Conservation (phyloP, 2,113 vertebrate genomes). For the Taurulus bubalis region DNA sequence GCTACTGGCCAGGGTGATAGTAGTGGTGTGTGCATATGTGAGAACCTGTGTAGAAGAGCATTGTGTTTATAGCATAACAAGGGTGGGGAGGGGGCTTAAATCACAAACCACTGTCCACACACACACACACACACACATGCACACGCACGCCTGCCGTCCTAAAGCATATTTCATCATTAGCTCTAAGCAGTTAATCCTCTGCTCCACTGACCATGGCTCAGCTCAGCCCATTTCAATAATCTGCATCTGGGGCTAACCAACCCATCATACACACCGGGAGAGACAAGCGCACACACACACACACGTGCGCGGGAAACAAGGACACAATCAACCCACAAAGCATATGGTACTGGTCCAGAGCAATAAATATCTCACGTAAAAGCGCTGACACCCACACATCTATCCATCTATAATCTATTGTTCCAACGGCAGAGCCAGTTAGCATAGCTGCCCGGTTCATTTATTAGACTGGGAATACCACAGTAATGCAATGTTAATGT, state of each 20-base stretch:
- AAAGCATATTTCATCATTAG: conserved; percentile 87
- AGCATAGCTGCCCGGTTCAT: conserved; percentile 8
- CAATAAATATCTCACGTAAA: conserved; percentile 64
- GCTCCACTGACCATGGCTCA: conserved; percentile 82
- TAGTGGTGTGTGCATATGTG: conserved; percentile 17
- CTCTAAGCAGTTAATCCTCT: conserved; percentile 86
- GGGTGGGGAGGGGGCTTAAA: conserved; percentile 12
- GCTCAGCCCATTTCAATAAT: conserved; percentile 83
- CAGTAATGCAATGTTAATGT: conserved; percentile 3
- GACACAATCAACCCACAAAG: conserved; percentile 59
- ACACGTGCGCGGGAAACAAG: conserved; percentile 52
- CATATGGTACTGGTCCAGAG: conserved; percentile 68
- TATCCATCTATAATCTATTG: conserved; percentile 36
- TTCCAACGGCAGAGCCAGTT: conserved; percentile 32
- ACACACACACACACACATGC: conserved; percentile 32
- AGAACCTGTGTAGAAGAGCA: conserved; percentile 30
- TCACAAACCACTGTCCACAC: conserved; percentile 51
- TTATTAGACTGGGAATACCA: conserved; percentile 13
- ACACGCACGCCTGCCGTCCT: conserved; percentile 52
- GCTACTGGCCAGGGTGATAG: conserved; percentile 32
- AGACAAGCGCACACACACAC: neutral
- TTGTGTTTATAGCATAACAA: conserved; percentile 49
- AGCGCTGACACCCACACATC: conserved; percentile 31
- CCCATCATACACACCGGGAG: conserved; percentile 38
- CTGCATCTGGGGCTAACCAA: conserved; percentile 79